phyloP scores from a whole-genome alignment of 2,888 invertebrate species.

The Zonitis immaculata region DNA sequence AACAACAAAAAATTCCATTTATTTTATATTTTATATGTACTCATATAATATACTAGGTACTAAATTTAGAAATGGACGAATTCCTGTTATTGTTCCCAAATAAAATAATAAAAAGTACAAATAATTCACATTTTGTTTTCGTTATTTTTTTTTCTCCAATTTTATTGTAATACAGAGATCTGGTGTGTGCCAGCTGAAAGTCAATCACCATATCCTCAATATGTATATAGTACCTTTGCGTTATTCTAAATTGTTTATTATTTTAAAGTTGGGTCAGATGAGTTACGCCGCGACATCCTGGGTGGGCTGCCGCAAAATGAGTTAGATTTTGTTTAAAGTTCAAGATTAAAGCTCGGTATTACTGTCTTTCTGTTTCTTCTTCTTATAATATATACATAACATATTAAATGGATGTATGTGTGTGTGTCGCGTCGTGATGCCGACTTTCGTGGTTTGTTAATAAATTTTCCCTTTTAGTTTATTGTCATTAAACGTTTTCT shows the following conservation, averaged over 20 bases:
- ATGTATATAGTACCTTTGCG: constrained; percentile 23
- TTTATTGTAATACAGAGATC: background rate
- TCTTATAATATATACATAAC: no score
- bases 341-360: constrained; percentile 22
- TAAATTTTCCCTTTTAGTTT: constrained; percentile 30
- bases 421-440: constrained; percentile 8
- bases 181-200: constrained; percentile 7
- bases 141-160: background rate
- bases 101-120: background rate
- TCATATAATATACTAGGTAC: no score
- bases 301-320: constrained; percentile 30
- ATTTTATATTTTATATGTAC: no score
- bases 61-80: background rate
- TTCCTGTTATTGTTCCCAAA: background rate
- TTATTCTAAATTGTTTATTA: constrained; percentile 21
- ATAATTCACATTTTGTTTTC: background rate
- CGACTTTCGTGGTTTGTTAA: constrained; percentile 32
- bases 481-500: constrained; percentile 28
- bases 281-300: constrained; percentile 25
- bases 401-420: background rate
- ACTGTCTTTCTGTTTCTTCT: background rate
- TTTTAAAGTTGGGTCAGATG: constrained; percentile 22
- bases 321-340: constrained; percentile 30
- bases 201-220: constrained; percentile 14
- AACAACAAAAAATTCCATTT: background rate